These are phyloP conservation scores for Rhizoglyphus robini DNA, from an alignment of 1,140 invertebrate genomes.

Conservation along the genomic window DNA sequence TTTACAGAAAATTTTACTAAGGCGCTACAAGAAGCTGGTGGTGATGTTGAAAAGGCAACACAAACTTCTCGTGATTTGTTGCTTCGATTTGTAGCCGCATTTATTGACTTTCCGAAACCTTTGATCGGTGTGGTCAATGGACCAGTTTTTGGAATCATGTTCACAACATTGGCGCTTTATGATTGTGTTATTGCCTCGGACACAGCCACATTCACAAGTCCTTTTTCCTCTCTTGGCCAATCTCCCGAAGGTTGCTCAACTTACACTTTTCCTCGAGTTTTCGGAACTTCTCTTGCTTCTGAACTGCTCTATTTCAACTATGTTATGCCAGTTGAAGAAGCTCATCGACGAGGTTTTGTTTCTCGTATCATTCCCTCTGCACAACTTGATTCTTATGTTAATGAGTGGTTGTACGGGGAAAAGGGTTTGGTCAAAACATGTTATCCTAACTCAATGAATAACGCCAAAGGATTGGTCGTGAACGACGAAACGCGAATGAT, in stretches of 20 bases:
- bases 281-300: constrained; percentile 55
- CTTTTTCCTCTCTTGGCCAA: constrained; percentile 63
- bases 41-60: constrained; percentile 34
- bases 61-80: constrained; percentile 34
- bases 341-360: constrained; percentile 52
- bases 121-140: constrained; percentile 78
- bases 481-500: constrained; percentile 23
- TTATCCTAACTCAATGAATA: constrained; percentile 17
- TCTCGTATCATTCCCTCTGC: constrained; percentile 48
- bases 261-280: constrained; percentile 59
- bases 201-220: constrained; percentile 67
- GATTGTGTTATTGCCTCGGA: constrained; percentile 73
- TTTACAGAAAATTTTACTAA: constrained; percentile 21
- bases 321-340: constrained; percentile 59
- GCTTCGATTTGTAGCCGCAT: constrained; percentile 50
- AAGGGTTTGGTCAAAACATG: constrained; percentile 20
- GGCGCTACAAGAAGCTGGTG: constrained; percentile 24
- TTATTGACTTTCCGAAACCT: constrained; percentile 76
- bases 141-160: constrained; percentile 72
- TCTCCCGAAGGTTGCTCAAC: constrained; percentile 70
- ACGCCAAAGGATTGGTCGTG: constrained; percentile 19
- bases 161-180: constrained; percentile 63
- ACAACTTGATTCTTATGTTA: constrained; percentile 35
- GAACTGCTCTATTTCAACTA: constrained; percentile 65
- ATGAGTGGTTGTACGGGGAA: constrained; percentile 11